Conservation (phyloP, 1,140 invertebrate genomes). For the Zophobas atratus region DNA sequence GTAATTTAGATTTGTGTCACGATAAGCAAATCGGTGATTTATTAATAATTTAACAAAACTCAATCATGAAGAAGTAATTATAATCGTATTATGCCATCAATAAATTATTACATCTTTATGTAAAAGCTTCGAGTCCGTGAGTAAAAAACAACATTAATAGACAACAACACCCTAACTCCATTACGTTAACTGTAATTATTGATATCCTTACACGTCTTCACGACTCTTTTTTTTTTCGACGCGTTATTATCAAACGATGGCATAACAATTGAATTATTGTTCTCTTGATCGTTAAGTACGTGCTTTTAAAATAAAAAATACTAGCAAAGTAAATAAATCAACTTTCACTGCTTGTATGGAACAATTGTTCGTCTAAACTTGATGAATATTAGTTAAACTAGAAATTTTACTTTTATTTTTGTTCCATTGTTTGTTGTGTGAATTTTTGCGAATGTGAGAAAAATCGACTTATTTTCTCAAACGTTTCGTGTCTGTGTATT, state of each 20-base stretch:
- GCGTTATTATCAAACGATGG: not conserved
- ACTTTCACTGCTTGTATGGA: slow-evolving; percentile 41
- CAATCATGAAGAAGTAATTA: slow-evolving; percentile 1
- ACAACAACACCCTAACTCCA: not conserved
- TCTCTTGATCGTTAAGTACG: not conserved
- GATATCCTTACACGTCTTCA: not conserved
- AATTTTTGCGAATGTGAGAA: slow-evolving; percentile 38
- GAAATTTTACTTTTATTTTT: slow-evolving; percentile 43
- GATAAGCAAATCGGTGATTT: not conserved
- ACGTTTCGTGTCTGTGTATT: slow-evolving; percentile 30
- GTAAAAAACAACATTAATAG: not conserved
- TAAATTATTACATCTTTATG: not conserved
- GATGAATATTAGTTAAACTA: slow-evolving; percentile 20
- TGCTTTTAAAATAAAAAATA: slow-evolving; percentile 7
- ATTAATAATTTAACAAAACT: slow-evolving; percentile 2
- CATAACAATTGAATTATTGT: slow-evolving; percentile 6
- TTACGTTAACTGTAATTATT: too few relatives aligned
- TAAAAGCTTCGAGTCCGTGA: not conserved
- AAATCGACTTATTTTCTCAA: slow-evolving; percentile 37
- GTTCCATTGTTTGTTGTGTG: slow-evolving; percentile 31
- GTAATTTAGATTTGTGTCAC: not conserved
- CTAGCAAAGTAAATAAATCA: slow-evolving; percentile 29
- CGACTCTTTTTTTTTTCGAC: not conserved
- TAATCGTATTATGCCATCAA: not conserved
- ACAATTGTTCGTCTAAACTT: slow-evolving; percentile 38